Conservation (phyloP, 2,888 invertebrate genomes). For the Tiliacea aurago region DNA sequence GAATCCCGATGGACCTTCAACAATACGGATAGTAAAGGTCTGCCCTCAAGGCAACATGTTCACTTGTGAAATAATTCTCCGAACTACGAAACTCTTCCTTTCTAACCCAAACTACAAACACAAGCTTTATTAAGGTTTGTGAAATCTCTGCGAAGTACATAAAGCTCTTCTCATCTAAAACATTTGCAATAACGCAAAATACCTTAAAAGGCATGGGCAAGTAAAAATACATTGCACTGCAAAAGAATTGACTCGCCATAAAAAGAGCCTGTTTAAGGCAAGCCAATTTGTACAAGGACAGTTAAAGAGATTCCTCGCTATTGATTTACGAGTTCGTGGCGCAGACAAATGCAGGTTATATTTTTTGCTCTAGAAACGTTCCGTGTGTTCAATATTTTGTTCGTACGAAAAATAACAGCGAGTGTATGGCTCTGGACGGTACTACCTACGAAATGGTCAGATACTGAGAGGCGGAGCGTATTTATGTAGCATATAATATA, state of each 20-base stretch:
- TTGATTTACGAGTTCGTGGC: slow-evolving; percentile 35
- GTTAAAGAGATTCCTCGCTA: slow-evolving; percentile 47
- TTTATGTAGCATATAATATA: slow-evolving; percentile 17
- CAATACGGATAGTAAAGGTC: slow-evolving; percentile 55
- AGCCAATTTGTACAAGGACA: slow-evolving; percentile 48
- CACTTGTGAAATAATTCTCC: slow-evolving; percentile 44
- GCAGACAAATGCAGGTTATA: slow-evolving; percentile 25
- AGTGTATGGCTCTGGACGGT: slow-evolving; percentile 8
- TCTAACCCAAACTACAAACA: slow-evolving; percentile 46
- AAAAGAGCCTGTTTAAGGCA: slow-evolving; percentile 46
- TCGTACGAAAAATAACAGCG: slow-evolving; percentile 6
- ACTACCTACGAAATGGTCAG: slow-evolving; percentile 13
- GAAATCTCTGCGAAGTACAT: slow-evolving; percentile 33
- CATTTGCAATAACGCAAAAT: slow-evolving; percentile 11
- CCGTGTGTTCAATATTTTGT: slow-evolving; percentile 37
- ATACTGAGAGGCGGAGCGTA: slow-evolving; percentile 10
- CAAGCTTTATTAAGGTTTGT: slow-evolving; percentile 25
- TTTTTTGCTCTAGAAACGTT: slow-evolving; percentile 36
- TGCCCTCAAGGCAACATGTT: slow-evolving; percentile 42
- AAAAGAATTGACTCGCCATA: slow-evolving; percentile 44
- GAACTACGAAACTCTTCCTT: slow-evolving; percentile 39
- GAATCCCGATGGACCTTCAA: slow-evolving; percentile 35
- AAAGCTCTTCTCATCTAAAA: slow-evolving; percentile 18
- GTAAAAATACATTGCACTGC: slow-evolving; percentile 32
- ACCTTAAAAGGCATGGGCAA: slow-evolving; percentile 11